A percentile compares a stretch with the other conserved stretches of the same genome.
Evolutionary conservation across 92 coral and sea anemone genomes (phyloP).

Genomic region (Palythoa grandis): DNA sequence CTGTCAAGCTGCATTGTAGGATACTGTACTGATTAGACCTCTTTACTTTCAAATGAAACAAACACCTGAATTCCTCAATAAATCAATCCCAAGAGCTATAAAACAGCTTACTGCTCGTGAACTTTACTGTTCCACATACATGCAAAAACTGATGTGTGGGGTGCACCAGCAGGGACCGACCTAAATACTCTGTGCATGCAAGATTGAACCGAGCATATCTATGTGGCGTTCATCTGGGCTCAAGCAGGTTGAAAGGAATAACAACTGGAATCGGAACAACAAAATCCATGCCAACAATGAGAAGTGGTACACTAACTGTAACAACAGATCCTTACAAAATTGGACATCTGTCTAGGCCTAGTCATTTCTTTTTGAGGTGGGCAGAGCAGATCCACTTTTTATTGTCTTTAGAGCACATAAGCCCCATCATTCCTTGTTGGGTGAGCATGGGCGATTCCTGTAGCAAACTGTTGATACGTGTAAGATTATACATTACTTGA

Average conservation of each 20-base stretch:
- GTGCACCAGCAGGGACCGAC: not conserved
- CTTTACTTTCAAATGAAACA: not conserved
- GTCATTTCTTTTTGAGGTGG: no score
- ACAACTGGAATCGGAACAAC: not conserved
- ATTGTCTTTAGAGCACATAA: no score
- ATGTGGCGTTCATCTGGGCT: not conserved
- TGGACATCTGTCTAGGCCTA: no score
- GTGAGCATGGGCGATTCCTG: no score
- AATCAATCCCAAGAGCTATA: not conserved
- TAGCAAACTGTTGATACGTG: no score
- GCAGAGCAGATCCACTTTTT: no score
- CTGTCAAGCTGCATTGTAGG: not conserved
- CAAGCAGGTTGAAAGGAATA: not conserved
- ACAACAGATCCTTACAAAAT: not conserved
- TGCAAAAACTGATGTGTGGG: not conserved
- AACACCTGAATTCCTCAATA: not conserved
- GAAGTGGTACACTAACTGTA: not conserved
- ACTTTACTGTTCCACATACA: not conserved
- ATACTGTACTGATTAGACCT: not conserved
- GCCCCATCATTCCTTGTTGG: no score
- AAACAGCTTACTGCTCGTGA: not conserved
- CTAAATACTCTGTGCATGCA: not conserved
- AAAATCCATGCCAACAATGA: not conserved
- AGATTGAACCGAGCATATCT: not conserved
- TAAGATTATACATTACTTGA: no score